Evolutionary conservation across 1,140 invertebrate species (phyloP).

Genomic region (Drusus annulatus): DNA sequence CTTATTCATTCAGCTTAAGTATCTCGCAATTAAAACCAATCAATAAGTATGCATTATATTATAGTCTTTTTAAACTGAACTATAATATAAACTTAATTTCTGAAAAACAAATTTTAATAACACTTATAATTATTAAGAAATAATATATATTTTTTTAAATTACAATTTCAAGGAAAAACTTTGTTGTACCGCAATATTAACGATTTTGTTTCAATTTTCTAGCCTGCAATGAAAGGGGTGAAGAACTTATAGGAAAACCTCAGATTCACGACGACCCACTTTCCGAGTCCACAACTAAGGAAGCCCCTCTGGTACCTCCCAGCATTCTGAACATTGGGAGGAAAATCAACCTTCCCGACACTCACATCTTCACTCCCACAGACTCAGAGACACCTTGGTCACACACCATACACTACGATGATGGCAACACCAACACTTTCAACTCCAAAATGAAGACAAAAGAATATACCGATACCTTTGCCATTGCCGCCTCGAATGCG

Average conservation of each 20-base stretch:
- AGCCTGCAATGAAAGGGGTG: conserved; percentile 64
- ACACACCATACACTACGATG: conserved; percentile 69
- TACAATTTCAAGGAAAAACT: background rate
- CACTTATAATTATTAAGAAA: no score
- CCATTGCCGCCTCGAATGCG: background rate
- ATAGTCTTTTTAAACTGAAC: no score
- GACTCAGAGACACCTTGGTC: conserved; percentile 70
- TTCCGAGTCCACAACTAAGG: conserved; percentile 16
- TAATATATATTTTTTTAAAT: no score
- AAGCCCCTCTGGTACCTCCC: conserved; percentile 33
- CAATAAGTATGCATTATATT: no score
- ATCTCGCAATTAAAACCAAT: no score
- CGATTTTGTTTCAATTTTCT: conserved; percentile 59
- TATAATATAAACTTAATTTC: no score
- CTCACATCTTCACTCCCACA: conserved; percentile 70
- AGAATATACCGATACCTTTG: conserved; percentile 21
- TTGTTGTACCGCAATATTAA: conserved; percentile 19
- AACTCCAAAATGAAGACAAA: conserved; percentile 7
- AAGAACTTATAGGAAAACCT: conserved; percentile 25
- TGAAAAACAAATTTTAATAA: no score
- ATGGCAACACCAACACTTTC: conserved; percentile 49
- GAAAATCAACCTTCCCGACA: conserved; percentile 70
- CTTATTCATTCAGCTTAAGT: no score
- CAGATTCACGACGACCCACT: background rate
- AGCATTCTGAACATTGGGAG: conserved; percentile 59